Percentiles rank a stretch among this genome's conserved stretches.
Evolutionary conservation across 1,140 invertebrate species (phyloP).

Genomic region (Tetragnatha versicolor): DNA sequence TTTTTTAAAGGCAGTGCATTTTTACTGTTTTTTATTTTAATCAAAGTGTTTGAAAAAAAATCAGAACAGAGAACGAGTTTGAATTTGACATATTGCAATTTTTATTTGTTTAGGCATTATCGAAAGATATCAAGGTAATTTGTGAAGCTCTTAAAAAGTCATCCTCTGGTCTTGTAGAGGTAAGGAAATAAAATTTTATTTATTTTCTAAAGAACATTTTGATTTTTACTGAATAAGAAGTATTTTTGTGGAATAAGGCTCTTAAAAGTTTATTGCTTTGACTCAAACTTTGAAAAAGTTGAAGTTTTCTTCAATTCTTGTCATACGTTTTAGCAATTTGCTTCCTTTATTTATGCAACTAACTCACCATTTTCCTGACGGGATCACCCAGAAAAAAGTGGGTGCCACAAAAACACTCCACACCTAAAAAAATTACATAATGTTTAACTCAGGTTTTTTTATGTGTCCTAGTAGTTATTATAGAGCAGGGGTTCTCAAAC

Average conservation of each 20-base stretch:
- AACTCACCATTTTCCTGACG: too few relatives aligned
- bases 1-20: neutral
- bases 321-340: too few relatives aligned
- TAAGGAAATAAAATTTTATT: slow-evolving; percentile 60
- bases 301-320: too few relatives aligned
- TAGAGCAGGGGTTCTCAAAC: too few relatives aligned
- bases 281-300: too few relatives aligned
- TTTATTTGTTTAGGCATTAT: slow-evolving; percentile 66
- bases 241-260: neutral
- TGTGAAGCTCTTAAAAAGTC: slow-evolving; percentile 78
- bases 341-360: too few relatives aligned
- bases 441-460: too few relatives aligned
- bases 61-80: neutral
- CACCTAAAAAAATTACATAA: too few relatives aligned
- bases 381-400: too few relatives aligned
- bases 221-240: neutral
- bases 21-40: neutral
- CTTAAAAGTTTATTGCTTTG: too few relatives aligned
- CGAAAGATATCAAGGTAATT: slow-evolving; percentile 75
- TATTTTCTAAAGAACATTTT: neutral
- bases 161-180: slow-evolving; percentile 76
- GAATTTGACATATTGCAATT: neutral
- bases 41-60: neutral
- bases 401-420: too few relatives aligned
- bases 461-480: too few relatives aligned